phyloP scores from a whole-genome alignment of 2,113 vertebrate genomes.

The Scolopax mira region DNA sequence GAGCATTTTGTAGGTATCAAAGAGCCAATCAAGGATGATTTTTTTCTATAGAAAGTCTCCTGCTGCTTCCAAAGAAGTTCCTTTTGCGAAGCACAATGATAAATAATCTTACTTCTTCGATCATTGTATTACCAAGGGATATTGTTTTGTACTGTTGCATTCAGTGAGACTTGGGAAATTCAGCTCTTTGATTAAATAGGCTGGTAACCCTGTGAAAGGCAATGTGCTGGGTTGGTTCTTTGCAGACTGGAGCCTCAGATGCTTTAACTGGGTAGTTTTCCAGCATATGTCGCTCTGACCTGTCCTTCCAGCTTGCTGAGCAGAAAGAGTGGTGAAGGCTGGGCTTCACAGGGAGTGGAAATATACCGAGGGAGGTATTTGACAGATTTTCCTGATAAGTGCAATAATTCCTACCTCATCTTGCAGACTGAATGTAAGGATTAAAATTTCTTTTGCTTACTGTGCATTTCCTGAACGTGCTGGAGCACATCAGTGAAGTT shows the following conservation, averaged over 20 bases:
- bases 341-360: neutral
- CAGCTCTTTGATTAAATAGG: neutral
- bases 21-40: slow-evolving; percentile 23
- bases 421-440: neutral
- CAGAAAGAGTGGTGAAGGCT: rapidly evolving
- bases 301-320: neutral
- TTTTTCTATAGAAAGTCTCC: neutral
- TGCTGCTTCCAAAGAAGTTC: slow-evolving; percentile 20
- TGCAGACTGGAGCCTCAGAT: neutral
- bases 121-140: neutral
- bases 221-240: neutral
- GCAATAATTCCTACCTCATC: neutral
- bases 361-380: rapidly evolving
- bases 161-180: neutral
- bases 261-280: neutral
- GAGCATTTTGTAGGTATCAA: slow-evolving; percentile 38
- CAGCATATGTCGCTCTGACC: rapidly evolving
- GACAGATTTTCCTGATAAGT: neutral
- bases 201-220: neutral
- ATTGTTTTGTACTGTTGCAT: neutral
- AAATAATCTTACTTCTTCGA: neutral
- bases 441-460: neutral
- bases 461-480: neutral
- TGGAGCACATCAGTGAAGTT: neutral
- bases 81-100: slow-evolving; percentile 17